phyloP scores from a whole-genome alignment of 2,113 vertebrate genomes.

The Nansenia antarctica region DNA sequence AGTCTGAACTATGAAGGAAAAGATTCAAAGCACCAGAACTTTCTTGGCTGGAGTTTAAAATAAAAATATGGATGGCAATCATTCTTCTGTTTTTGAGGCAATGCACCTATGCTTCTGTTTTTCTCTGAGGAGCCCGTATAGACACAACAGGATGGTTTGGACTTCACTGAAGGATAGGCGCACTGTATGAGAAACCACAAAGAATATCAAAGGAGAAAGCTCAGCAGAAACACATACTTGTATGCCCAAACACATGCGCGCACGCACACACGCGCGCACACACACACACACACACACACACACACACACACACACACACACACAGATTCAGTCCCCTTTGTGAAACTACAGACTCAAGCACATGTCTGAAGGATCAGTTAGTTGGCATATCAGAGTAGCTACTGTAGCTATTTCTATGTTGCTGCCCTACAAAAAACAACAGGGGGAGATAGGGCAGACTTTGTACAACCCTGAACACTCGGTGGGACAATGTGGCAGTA shows the following conservation, averaged over 20 bases:
- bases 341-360: not conserved
- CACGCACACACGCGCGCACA: not conserved
- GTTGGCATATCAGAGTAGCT: not conserved
- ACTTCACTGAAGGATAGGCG: not conserved
- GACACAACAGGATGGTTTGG: no score
- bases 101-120: not conserved
- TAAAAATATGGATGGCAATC: not conserved
- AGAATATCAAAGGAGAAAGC: not conserved
- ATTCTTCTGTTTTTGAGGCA: not conserved
- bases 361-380: not conserved
- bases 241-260: not conserved
- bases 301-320: not conserved
- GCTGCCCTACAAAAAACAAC: not conserved
- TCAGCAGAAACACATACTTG: not conserved
- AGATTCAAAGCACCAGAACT: slow-evolving; percentile 6
- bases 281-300: not conserved
- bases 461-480: not conserved
- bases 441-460: not conserved
- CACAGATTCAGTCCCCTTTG: not conserved
- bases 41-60: slow-evolving; percentile 19
- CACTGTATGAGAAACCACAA: not conserved
- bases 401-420: not conserved
- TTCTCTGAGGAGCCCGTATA: no score
- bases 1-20: slow-evolving; percentile 20
- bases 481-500: slow-evolving; percentile 14